Percentiles rank a stretch among this genome's conserved stretches.
phyloP scores from a whole-genome alignment of 1,140 invertebrate genomes.

The Rhagoletis pomonella region DNA sequence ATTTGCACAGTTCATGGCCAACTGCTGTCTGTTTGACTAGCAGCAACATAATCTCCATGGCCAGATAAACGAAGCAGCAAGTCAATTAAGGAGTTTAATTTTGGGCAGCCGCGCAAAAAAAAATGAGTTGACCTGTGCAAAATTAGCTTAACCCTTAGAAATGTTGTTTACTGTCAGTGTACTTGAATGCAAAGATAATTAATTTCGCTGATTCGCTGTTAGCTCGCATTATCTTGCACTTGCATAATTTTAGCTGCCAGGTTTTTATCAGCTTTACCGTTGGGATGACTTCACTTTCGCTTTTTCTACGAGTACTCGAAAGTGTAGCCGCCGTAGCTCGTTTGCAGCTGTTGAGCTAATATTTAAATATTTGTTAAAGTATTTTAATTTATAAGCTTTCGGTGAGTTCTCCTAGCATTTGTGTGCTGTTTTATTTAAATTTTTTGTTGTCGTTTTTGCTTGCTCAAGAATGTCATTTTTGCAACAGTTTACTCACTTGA shows the following conservation, averaged over 20 bases:
- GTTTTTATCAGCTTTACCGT: conserved; percentile 4
- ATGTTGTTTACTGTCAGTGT: not conserved
- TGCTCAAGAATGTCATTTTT: conserved; percentile 5
- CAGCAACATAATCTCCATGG: not conserved
- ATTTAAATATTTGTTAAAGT: conserved; percentile 39
- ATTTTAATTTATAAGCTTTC: conserved; percentile 41
- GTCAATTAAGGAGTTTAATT: not conserved
- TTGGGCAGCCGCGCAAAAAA: not conserved
- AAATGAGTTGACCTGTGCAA: not conserved
- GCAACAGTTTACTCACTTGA: not conserved
- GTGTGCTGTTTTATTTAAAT: not conserved
- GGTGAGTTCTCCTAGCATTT: not conserved
- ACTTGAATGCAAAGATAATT: conserved; percentile 9
- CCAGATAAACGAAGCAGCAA: not conserved
- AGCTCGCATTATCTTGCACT: not conserved
- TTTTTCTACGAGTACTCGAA: not conserved
- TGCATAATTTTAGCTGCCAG: not conserved
- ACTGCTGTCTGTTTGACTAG: not conserved
- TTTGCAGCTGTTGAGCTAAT: conserved; percentile 12
- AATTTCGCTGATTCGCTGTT: conserved; percentile 32
- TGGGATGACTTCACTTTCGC: conserved; percentile 36
- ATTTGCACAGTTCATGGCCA: conserved; percentile 32
- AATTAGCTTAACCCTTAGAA: conserved; percentile 27
- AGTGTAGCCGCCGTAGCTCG: not conserved
- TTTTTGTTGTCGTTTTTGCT: not conserved